A percentile compares a stretch with the other conserved stretches of the same genome.
phyloP scores from a whole-genome alignment of 2,797 vertebrate species.

The Potorous gilbertii region DNA sequence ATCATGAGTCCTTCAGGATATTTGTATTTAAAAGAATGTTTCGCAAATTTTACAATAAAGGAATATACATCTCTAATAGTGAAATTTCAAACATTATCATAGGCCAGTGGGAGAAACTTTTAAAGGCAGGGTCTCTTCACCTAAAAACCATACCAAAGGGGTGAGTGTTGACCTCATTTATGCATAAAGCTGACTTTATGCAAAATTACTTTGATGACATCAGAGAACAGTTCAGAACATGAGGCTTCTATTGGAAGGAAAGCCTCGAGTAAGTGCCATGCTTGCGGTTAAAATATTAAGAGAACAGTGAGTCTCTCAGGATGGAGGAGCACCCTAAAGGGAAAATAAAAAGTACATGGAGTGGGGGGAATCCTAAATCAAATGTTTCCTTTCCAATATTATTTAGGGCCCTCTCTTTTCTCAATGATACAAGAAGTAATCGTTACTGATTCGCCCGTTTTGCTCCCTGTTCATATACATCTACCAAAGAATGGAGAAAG shows the following conservation, averaged over 20 bases:
- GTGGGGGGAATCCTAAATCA: background rate
- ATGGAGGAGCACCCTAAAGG: background rate
- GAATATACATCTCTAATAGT: background rate
- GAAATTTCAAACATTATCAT: background rate
- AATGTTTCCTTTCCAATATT: background rate
- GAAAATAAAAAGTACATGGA: background rate
- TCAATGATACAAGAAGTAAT: background rate
- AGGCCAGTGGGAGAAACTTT: background rate
- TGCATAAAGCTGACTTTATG: background rate
- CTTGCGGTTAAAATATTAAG: background rate
- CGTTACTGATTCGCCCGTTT: background rate
- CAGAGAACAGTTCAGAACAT: background rate
- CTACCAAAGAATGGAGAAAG: background rate
- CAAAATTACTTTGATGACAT: background rate
- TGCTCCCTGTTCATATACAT: background rate
- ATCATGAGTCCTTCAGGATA: background rate
- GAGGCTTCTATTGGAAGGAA: background rate
- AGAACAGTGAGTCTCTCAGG: background rate
- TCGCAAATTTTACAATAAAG: background rate
- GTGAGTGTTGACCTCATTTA: background rate
- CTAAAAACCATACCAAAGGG: background rate
- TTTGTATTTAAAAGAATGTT: slow-evolving; percentile 10
- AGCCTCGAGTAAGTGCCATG: background rate
- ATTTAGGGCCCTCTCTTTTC: background rate
- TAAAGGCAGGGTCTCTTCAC: background rate